Evolutionary conservation across 1,140 invertebrate species (phyloP), one percentile per base, ranked within the genome.

Genomic region (Eueides isabella): DNA sequence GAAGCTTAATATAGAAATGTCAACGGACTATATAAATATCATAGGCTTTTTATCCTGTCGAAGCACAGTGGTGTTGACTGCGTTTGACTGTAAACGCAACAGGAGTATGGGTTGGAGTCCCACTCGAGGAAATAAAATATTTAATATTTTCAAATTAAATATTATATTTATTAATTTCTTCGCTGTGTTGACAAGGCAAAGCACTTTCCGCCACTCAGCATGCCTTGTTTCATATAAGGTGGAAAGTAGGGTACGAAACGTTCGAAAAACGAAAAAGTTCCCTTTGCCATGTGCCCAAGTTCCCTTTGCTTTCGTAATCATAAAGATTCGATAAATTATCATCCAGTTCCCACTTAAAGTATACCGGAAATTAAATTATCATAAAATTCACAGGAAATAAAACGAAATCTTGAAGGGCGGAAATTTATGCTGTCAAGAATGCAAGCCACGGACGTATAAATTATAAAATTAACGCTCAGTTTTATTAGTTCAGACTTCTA

Each of bases 391-490:
- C 48, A 33, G 65, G 33, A 67, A 19, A 30, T 38, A 61, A 67
- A 63, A 35, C 38, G 62, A 68, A 70, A 75, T 70, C 73, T 75
- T 41, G 67, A 38, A 70, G 44, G 68, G 61, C 67, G 71, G 55
- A 62, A 73, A 74, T 74, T 74, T 74, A 74, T 69, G 28, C 61
- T 63, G 67, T 55, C 65, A 35, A 38, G 67, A 74, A 68, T 74
- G 61, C 62, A 69, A 75, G 41, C 73, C 67, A 67, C 67, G 73
- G 68, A 75, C 28, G 73, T 62, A 75, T 75, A 70, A 75, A 75
- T 75, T 66, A 65, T 29, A 23, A 70, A 64, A 70, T 75, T 75
- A 75, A 75, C 69, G 73, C 69, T 66, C 73, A 75, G 67, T 75
- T 75, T 75, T 75, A 70, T 75, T 75, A 61, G 62, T 55, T 26